Conservation (phyloP, 1,140 invertebrate genomes). For the Branchinecta lindahli region DNA sequence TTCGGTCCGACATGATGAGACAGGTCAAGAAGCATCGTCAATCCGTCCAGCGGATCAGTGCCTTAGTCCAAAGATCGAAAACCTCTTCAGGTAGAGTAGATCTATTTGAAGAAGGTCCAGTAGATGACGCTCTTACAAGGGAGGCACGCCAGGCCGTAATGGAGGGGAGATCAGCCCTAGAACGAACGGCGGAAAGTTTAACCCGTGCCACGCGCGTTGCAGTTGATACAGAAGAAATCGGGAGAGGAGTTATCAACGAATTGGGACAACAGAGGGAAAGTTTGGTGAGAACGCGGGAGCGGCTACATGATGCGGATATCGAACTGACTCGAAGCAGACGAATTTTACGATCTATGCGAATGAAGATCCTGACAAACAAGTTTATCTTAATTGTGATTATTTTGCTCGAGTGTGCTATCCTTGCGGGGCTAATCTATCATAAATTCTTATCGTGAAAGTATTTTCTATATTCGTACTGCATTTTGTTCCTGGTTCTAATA, state of each 20-base stretch:
- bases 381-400: slow-evolving; percentile 1
- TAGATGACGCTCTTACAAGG: neutral
- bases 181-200: neutral
- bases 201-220: neutral
- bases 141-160: neutral
- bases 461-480: too few species aligned
- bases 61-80: neutral
- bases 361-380: neutral
- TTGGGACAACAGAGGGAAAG: neutral
- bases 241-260: neutral
- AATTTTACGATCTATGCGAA: neutral
- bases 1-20: neutral
- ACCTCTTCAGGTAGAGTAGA: neutral
- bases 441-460: neutral
- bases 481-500: too few species aligned
- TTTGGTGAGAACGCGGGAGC: neutral
- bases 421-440: neutral
- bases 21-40: neutral
- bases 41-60: neutral
- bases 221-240: neutral
- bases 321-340: neutral
- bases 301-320: neutral
- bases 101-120: neutral
- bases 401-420: neutral
- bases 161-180: neutral